These are phyloP conservation scores for Tetragnatha montana DNA, from an alignment of 2,888 invertebrate genomes.

Conservation along the genomic window DNA sequence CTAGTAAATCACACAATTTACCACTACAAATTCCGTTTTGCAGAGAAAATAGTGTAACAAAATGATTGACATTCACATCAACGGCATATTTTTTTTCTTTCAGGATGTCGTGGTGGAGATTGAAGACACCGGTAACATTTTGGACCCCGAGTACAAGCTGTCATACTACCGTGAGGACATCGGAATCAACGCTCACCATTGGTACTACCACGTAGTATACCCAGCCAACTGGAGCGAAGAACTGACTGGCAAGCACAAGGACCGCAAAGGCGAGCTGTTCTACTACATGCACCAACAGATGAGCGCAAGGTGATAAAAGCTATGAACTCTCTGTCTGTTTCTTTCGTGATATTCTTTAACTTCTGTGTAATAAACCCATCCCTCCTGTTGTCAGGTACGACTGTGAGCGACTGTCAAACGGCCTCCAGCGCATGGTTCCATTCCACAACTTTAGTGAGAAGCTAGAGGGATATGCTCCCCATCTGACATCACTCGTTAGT, in stretches of 20 bases:
- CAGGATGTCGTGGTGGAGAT: conserved; percentile 74
- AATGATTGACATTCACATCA: background rate
- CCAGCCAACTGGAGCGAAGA: conserved; percentile 82
- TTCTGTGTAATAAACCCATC: background rate
- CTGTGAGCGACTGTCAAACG: conserved; percentile 84
- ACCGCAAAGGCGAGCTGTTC: conserved; percentile 82
- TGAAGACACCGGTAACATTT: conserved; percentile 83
- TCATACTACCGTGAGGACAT: conserved; percentile 85
- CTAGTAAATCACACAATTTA: too few relatives aligned
- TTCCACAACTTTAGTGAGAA: conserved; percentile 76
- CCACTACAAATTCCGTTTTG: background rate
- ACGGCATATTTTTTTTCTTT: background rate
- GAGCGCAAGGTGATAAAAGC: conserved; percentile 72
- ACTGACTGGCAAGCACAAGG: conserved; percentile 78
- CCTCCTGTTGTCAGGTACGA: conserved; percentile 79
- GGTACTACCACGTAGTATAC: conserved; percentile 80
- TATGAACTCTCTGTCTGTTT: background rate
- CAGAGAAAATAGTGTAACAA: background rate
- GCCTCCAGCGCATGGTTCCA: conserved; percentile 81
- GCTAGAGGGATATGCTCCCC: conserved; percentile 72
- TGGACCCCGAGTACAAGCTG: conserved; percentile 86
- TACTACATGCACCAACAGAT: conserved; percentile 80
- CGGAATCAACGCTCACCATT: conserved; percentile 82
- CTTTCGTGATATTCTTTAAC: background rate
- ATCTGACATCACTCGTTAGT: conserved; percentile 71